Conservation (phyloP, 1,140 invertebrate genomes). For the Microvelia longipes region DNA sequence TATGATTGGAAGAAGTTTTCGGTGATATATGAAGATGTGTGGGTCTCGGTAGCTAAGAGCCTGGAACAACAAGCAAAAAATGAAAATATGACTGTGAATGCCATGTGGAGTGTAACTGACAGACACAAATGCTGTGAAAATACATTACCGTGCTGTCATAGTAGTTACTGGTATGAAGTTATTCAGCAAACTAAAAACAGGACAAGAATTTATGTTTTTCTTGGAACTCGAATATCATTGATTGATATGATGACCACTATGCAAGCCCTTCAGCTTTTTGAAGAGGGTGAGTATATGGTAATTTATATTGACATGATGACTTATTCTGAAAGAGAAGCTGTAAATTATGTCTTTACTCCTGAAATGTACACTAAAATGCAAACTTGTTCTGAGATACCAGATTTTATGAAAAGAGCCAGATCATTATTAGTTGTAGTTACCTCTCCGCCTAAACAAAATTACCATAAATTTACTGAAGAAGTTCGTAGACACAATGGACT, state of each 20-base stretch:
- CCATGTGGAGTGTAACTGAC: conserved; percentile 47
- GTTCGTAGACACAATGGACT: background rate
- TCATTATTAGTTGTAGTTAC: conserved; percentile 72
- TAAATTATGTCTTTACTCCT: conserved; percentile 50
- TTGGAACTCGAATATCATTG: conserved; percentile 61
- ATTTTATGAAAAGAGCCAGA: conserved; percentile 42
- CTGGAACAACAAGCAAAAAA: conserved; percentile 51
- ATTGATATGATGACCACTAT: conserved; percentile 82
- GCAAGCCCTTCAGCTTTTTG: conserved; percentile 69
- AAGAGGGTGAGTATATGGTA: conserved; percentile 85
- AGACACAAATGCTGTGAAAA: conserved; percentile 57
- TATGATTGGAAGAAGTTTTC: conserved; percentile 89
- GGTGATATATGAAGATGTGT: conserved; percentile 71
- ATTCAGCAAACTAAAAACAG: conserved; percentile 76
- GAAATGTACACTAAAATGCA: background rate
- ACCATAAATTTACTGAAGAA: conserved; percentile 47
- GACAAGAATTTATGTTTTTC: conserved; percentile 84
- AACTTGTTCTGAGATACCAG: background rate
- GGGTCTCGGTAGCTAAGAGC: conserved; percentile 58
- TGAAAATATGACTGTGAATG: conserved; percentile 67
- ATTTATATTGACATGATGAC: conserved; percentile 85
- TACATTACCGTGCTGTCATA: conserved; percentile 51
- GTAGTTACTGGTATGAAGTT: conserved; percentile 63
- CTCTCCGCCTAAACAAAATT: conserved; percentile 55
- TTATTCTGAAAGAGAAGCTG: conserved; percentile 54